phyloP scores from a whole-genome alignment of 2,797 vertebrate genomes.

The Mastacembelus armatus region DNA sequence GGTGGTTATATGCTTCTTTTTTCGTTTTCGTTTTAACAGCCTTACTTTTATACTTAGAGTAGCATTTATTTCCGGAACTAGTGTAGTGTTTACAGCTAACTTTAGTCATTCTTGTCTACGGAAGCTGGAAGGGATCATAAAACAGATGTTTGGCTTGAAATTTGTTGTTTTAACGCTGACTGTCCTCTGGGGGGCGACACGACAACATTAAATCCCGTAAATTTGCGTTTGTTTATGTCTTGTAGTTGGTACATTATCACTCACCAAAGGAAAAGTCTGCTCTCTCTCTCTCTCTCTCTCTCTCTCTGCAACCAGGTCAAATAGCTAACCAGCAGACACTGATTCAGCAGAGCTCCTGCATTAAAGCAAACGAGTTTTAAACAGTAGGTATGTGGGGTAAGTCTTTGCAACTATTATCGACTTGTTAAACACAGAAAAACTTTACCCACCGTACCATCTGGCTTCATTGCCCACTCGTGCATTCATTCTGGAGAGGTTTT shows the following conservation, averaged over 20 bases:
- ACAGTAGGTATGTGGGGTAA: too few relatives aligned
- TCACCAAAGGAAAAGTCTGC: accelerated
- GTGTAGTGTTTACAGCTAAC: background rate
- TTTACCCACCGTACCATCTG: background rate
- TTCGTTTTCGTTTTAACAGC: background rate
- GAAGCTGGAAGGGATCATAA: conserved; percentile 5
- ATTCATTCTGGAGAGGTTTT: background rate
- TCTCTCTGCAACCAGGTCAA: background rate
- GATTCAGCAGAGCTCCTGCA: too few relatives aligned
- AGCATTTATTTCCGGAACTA: background rate
- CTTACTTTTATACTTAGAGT: background rate
- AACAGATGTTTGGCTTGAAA: accelerated
- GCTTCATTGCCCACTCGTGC: background rate
- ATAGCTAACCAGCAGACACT: too few relatives aligned
- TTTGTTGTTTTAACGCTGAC: too few relatives aligned
- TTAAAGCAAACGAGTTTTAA: too few relatives aligned
- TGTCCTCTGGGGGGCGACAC: conserved; percentile 37
- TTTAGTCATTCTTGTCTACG: conserved; percentile 39
- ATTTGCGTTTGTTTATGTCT: background rate
- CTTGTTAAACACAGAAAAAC: background rate
- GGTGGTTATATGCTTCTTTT: background rate
- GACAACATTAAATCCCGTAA: background rate
- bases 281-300: too few relatives aligned
- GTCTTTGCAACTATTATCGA: background rate
- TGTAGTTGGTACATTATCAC: background rate